phyloP scores from a whole-genome alignment of 1,140 invertebrate genomes.

The Paraescarpia echinospica region DNA sequence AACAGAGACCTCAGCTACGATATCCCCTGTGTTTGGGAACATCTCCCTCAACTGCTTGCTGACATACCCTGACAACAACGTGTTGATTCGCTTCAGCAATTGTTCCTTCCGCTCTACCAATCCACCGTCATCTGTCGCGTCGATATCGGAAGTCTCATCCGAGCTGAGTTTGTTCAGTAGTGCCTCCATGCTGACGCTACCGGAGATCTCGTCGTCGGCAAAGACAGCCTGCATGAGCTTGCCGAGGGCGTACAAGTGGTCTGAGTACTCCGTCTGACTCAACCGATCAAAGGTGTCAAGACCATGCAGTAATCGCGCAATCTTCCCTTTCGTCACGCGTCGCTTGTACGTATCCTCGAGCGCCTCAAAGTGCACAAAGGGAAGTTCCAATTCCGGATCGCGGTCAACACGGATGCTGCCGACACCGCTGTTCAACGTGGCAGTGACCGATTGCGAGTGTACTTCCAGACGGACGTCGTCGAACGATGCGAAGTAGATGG shows the following conservation, averaged over 20 bases:
- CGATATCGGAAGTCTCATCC: neutral
- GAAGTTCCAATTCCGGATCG: neutral
- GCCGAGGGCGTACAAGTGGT: neutral
- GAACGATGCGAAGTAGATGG: neutral
- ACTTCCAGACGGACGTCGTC: neutral
- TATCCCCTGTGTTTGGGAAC: neutral
- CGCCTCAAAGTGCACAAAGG: neutral
- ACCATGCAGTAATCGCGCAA: neutral
- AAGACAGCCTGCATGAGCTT: neutral
- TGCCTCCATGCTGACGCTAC: neutral
- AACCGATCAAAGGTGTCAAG: neutral
- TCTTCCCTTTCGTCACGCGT: neutral
- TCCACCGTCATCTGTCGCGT: neutral
- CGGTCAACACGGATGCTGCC: neutral
- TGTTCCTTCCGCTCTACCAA: neutral
- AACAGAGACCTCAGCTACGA: neutral
- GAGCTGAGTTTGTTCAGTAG: neutral
- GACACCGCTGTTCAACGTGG: neutral
- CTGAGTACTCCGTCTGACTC: neutral
- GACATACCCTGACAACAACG: neutral
- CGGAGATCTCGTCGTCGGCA: neutral
- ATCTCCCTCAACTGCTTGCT: neutral
- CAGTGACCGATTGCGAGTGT: neutral
- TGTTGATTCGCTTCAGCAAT: neutral
- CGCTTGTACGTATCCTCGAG: neutral